phyloP scores from a whole-genome alignment of 64 coral and sea anemone species.

The Trachythela sp. region DNA sequence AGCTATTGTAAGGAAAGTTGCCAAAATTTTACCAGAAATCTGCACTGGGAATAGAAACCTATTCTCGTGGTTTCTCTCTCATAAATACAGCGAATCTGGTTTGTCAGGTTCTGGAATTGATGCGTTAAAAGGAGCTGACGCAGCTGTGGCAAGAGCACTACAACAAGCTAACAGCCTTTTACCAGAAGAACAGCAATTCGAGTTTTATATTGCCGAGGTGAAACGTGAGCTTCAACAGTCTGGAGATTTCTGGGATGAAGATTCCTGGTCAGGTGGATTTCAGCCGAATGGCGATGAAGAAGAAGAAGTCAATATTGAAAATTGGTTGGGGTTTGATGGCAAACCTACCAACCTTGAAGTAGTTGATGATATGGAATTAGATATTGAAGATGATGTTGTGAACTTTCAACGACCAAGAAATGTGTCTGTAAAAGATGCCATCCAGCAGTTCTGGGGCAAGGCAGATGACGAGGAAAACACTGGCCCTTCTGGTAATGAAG shows the following conservation, averaged over 20 bases:
- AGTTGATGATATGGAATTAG: background rate
- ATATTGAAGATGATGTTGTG: constrained; percentile 4
- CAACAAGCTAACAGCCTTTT: background rate
- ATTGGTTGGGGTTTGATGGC: constrained; percentile 34
- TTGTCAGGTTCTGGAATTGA: constrained; percentile 8
- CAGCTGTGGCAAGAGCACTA: background rate
- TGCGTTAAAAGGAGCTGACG: constrained; percentile 42
- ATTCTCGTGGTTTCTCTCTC: background rate
- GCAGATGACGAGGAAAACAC: background rate
- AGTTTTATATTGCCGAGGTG: constrained; percentile 17
- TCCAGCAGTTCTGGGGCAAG: constrained; percentile 11
- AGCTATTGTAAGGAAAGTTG: background rate
- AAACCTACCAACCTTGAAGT: background rate
- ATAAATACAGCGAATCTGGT: background rate
- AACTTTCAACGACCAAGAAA: background rate
- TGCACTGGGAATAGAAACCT: background rate
- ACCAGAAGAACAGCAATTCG: constrained; percentile 4
- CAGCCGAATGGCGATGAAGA: background rate
- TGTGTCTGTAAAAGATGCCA: background rate
- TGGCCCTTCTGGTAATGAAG: constrained; percentile 39
- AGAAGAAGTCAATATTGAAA: background rate
- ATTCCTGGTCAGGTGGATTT: background rate
- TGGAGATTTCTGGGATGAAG: background rate
- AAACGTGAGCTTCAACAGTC: background rate
- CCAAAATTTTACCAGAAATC: background rate